Conservation (phyloP, 2,797 vertebrate genomes). For the Scolopax rusticola region DNA sequence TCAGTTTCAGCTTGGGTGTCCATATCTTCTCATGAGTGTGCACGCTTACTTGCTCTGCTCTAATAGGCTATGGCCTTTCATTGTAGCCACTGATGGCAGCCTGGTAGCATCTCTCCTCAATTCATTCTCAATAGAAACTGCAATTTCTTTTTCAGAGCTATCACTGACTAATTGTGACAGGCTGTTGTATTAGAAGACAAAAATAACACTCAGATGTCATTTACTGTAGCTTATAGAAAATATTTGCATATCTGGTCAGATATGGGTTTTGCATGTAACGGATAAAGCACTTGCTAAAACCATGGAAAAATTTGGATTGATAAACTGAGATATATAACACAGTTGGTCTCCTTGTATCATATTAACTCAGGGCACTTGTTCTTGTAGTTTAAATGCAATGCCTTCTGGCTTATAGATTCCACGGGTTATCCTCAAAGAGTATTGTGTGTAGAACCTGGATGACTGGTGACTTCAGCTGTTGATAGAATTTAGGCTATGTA, state of each 20-base stretch:
- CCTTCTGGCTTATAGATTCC: not conserved
- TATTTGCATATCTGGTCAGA: not conserved
- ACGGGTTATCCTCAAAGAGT: accelerated
- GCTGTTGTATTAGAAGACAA: not conserved
- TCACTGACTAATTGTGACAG: not conserved
- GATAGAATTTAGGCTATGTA: not conserved
- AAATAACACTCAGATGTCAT: not conserved
- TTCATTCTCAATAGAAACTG: not conserved
- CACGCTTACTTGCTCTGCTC: not conserved
- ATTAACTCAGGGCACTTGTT: not conserved
- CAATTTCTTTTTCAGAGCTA: not conserved
- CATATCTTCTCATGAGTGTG: not conserved
- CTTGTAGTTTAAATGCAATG: not conserved
- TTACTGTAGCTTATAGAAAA: not conserved
- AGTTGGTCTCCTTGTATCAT: not conserved
- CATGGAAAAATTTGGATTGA: not conserved
- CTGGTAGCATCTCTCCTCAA: not conserved
- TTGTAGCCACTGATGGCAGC: not conserved
- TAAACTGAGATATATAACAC: not conserved
- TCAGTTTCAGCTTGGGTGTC: not conserved
- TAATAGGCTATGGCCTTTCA: not conserved
- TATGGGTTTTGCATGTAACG: accelerated
- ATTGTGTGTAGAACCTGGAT: accelerated
- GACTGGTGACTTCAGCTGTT: not conserved
- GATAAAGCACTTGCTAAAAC: not conserved